Percentiles rank a stretch among this genome's conserved stretches.
phyloP scores from a whole-genome alignment of 2,888 invertebrate genomes.

The Hyppa rectilinea region DNA sequence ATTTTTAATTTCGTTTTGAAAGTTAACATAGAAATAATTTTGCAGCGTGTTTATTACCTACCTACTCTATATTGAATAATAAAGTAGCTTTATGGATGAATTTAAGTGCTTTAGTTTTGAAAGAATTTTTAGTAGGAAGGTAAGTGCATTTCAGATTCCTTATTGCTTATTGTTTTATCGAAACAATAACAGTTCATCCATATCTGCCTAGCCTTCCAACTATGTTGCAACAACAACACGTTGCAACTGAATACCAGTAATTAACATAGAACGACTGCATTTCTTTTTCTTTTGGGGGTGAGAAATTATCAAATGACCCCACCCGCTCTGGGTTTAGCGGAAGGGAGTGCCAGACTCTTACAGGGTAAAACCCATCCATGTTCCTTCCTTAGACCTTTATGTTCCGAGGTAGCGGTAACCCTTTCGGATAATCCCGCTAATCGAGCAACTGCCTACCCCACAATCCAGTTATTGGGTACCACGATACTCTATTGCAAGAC shows the following conservation, averaged over 20 bases:
- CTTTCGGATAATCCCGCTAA: too few species aligned
- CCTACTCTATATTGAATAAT: neutral
- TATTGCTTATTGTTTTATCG: neutral
- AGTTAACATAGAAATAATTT: neutral
- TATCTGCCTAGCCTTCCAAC: too few species aligned
- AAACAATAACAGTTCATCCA: neutral
- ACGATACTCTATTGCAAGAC: neutral
- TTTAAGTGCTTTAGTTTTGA: neutral
- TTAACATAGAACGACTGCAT: neutral
- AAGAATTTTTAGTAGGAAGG: neutral
- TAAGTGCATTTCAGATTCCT: neutral
- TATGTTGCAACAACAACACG: neutral
- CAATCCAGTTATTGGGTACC: neutral
- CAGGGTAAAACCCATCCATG: too few species aligned
- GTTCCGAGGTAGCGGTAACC: too few species aligned
- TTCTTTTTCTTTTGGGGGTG: too few species aligned
- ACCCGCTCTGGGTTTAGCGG: too few species aligned
- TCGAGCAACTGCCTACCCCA: neutral
- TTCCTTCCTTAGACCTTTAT: too few species aligned
- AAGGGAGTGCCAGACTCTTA: too few species aligned
- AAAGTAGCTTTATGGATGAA: too few species aligned
- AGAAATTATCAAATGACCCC: too few species aligned
- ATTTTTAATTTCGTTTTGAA: conserved; percentile 34
- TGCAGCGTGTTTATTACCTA: neutral
- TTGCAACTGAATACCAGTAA: neutral